These are phyloP conservation scores for Halocaridina rubra DNA, from an alignment of 2,888 invertebrate species.

Conservation along the genomic window DNA sequence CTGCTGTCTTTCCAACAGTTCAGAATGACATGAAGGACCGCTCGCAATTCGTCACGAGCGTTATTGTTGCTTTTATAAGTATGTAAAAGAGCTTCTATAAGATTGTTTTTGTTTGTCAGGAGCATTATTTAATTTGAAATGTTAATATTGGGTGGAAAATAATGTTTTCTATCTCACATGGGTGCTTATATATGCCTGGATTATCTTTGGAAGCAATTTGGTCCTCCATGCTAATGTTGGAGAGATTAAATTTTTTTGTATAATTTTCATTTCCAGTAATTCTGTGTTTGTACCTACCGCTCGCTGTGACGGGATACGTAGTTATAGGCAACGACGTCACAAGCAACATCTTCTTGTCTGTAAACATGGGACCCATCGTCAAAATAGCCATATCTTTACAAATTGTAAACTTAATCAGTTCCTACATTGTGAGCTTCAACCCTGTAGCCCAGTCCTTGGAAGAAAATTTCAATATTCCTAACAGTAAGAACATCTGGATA, in stretches of 20 bases:
- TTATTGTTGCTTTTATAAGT: constrained; percentile 75
- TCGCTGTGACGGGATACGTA: constrained; percentile 75
- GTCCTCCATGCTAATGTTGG: too few species aligned
- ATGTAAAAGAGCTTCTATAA: too few species aligned
- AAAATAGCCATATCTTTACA: constrained; percentile 75
- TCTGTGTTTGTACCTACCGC: constrained; percentile 73
- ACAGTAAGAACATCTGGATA: too few species aligned
- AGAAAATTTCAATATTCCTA: constrained; percentile 75
- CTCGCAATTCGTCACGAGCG: constrained; percentile 71
- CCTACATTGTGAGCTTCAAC: constrained; percentile 78
- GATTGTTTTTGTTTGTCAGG: too few species aligned
- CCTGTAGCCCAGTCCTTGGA: constrained; percentile 80
- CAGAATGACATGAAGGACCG: constrained; percentile 82
- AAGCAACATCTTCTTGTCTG: constrained; percentile 74
- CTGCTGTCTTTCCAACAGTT: constrained; percentile 81
- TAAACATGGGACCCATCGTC: constrained; percentile 72
- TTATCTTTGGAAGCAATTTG: too few species aligned
- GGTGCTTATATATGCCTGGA: too few species aligned
- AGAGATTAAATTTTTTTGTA: too few species aligned
- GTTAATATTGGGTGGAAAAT: too few species aligned
- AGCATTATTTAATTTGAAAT: too few species aligned
- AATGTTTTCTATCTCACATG: too few species aligned
- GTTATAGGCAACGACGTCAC: constrained; percentile 75
- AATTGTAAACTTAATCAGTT: constrained; percentile 76
- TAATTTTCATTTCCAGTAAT: constrained; percentile 71